Evolutionary conservation across 2,888 invertebrate species (phyloP).

Genomic region (Seira sanloemensis): DNA sequence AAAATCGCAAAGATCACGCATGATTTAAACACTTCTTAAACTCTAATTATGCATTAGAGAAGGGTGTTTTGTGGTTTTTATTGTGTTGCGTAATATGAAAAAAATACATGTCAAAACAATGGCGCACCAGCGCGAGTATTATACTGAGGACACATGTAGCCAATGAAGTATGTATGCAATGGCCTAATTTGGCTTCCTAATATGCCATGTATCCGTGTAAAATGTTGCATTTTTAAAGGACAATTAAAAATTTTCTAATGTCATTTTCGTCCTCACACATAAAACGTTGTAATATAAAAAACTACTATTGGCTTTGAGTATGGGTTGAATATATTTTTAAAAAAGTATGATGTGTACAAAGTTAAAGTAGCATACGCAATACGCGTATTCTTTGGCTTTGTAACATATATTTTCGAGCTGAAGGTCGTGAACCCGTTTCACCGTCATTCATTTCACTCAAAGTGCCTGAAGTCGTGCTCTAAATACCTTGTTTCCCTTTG

Average conservation of each 20-base stretch:
- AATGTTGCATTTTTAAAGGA: neutral
- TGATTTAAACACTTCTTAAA: constrained; percentile 47
- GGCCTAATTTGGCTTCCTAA: neutral
- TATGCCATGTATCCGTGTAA: neutral
- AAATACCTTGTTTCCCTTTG: neutral
- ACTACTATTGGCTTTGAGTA: too few species aligned
- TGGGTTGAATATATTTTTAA: too few species aligned
- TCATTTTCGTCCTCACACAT: neutral
- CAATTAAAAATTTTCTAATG: neutral
- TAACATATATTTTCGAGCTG: neutral
- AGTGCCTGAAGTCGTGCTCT: neutral
- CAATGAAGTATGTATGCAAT: neutral
- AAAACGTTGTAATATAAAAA: neutral
- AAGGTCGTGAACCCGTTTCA: constrained; percentile 24
- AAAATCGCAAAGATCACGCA: constrained; percentile 37
- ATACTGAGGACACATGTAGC: too few species aligned
- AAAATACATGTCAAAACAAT: neutral
- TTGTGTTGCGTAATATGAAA: neutral
- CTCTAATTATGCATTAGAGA: constrained; percentile 27
- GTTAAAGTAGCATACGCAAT: constrained; percentile 12
- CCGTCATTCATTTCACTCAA: neutral
- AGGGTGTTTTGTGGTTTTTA: constrained; percentile 1
- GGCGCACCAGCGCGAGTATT: neutral
- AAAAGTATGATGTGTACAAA: too few species aligned
- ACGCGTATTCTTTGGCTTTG: too few species aligned